Base-by-base conservation (phyloP, 1,140 invertebrate genomes). In the Dolichoris vasculosae region DNA sequence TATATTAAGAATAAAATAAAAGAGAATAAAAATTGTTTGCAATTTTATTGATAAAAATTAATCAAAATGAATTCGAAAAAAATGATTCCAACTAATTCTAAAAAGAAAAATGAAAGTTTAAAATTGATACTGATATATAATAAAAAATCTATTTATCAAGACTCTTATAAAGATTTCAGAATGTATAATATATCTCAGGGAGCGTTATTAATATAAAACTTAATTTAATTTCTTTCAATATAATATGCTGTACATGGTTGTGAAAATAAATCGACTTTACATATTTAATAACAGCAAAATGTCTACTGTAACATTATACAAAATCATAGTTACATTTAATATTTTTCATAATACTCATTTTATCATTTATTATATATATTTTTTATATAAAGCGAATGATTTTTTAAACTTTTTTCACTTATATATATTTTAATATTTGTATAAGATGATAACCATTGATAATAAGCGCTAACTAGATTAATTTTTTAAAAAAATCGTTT, bases 401-500 rank as follows among this genome's bases (percentile, higher is more conserved):
- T 67, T 67, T n/a, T n/a, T 1, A 75, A 11, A 30, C 1, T 26
- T 59, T 2, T 59, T 26, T 59, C 23, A 59, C 26, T 26, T 59
- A 26, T 59, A 9, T 26, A 26, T 59, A 59, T 26, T 26, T 59
- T 26, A 26, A 59, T 9, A 2, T 30, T 76, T 48, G 13, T 15
- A 30, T 46, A 40, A n/a, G 9, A 67, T 43, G 32, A 40, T 63
- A 38, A 38, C 40, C 63, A 40, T 84, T 1, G 2, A 43, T 51
- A 77, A 71, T 51, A 32, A 80, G 38, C 38, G 67, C n/a, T 85
- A 80, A 69, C 59, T 46, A 20, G 17, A 63, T 59, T 73, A 35
- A 80, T 84, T 80, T 85, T 46, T 84, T 84, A 79, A 67, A 48
- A 80, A 71, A 2, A 11, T 84, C 55, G 40, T 77, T 83, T 84